Percentiles rank a stretch among this genome's conserved stretches.
Evolutionary conservation across 92 coral and sea anemone genomes (phyloP).

Genomic region (Palythoa heliodiscus): DNA sequence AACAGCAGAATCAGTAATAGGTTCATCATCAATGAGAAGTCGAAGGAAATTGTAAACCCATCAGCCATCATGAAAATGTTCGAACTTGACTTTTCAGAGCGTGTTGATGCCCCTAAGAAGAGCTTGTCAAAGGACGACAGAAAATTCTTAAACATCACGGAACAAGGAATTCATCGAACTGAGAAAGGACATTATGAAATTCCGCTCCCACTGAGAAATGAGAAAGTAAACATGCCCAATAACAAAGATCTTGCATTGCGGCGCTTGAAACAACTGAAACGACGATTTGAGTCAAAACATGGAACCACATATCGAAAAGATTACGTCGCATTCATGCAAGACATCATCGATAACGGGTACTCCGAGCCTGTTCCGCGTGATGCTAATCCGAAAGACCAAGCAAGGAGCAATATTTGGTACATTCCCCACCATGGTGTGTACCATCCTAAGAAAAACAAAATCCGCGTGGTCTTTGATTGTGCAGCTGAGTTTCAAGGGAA

Average conservation of each 20-base stretch:
- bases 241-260: slow-evolving; percentile 42
- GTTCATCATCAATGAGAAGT: slow-evolving; percentile 15
- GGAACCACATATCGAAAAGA: slow-evolving; percentile 37
- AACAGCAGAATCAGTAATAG: not conserved
- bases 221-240: slow-evolving; percentile 37
- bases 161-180: slow-evolving; percentile 13
- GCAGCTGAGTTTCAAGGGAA: not conserved
- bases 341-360: slow-evolving; percentile 53
- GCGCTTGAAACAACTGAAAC: slow-evolving; percentile 38
- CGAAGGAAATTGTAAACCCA: slow-evolving; percentile 11
- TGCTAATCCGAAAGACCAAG: slow-evolving; percentile 12
- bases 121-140: slow-evolving; percentile 26
- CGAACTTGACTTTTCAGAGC: slow-evolving; percentile 28
- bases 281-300: slow-evolving; percentile 28
- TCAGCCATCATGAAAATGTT: slow-evolving; percentile 10
- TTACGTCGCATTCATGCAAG: slow-evolving; percentile 51
- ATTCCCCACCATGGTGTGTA: slow-evolving; percentile 8
- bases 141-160: slow-evolving; percentile 4
- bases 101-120: not conserved
- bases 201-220: not conserved
- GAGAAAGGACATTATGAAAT: slow-evolving; percentile 14
- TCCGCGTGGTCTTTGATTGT: not conserved
- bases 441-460: slow-evolving; percentile 2
- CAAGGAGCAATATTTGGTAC: slow-evolving; percentile 3
- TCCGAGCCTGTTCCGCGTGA: slow-evolving; percentile 36